A percentile compares a stretch with the other conserved stretches of the same genome.
Evolutionary conservation across 2,113 vertebrate species (phyloP).

Genomic region (Trachemys scripta): DNA sequence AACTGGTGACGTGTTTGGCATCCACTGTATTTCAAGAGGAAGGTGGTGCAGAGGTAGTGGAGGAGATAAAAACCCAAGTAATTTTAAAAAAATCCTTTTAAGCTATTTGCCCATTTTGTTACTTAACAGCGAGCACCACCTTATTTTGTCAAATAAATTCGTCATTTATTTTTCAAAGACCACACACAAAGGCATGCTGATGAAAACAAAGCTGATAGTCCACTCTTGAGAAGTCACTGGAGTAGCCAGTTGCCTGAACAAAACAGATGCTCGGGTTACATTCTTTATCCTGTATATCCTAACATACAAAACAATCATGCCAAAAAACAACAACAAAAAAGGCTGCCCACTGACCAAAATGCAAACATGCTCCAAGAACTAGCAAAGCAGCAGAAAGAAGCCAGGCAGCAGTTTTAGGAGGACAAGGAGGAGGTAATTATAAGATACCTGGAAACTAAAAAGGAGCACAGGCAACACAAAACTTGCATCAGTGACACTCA

Average conservation of each 20-base stretch:
- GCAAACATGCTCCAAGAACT: constrained; percentile 42
- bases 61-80: neutral
- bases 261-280: neutral
- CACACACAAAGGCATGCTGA: neutral
- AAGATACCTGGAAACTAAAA: constrained; percentile 13
- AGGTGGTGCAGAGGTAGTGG: neutral
- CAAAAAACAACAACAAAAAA: neutral
- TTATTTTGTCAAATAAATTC: neutral
- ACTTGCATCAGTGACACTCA: neutral
- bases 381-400: neutral
- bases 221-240: neutral
- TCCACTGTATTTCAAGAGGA: neutral
- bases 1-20: neutral
- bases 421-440: neutral
- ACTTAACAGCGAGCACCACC: neutral
- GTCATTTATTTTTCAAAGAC: neutral
- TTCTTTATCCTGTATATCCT: neutral
- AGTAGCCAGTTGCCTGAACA: neutral
- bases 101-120: neutral
- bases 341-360: neutral
- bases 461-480: constrained; percentile 28
- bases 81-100: neutral
- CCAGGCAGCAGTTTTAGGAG: neutral
- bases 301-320: constrained; percentile 38
- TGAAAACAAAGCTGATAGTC: neutral